Conservation (phyloP, 2,113 vertebrate species). For the Bucco capensis region DNA sequence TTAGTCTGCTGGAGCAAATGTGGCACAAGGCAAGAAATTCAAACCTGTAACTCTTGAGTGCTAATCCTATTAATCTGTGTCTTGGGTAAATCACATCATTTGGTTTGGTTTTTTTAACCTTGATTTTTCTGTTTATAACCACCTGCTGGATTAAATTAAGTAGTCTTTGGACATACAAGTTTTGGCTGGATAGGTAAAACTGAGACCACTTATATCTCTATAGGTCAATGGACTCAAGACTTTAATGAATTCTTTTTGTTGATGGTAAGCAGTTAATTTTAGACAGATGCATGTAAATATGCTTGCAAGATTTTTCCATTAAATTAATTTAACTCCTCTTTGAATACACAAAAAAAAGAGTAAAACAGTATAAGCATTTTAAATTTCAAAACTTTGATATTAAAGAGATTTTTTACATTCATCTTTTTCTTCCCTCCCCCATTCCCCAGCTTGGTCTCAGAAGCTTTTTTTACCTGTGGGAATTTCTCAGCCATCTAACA, state of each 20-base stretch:
- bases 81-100: slow-evolving; percentile 32
- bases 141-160: background rate
- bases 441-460: background rate
- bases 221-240: background rate
- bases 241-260: background rate
- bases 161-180: background rate
- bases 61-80: background rate
- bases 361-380: background rate
- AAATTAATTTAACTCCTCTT: background rate
- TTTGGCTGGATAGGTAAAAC: background rate
- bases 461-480: slow-evolving; percentile 20
- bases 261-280: background rate
- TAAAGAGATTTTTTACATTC: background rate
- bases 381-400: background rate
- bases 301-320: background rate
- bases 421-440: background rate
- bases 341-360: background rate
- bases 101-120: background rate
- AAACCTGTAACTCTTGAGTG: background rate
- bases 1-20: background rate
- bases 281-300: background rate
- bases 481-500: slow-evolving; percentile 27
- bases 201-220: background rate
- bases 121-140: slow-evolving; percentile 41
- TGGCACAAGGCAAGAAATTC: background rate